Evolutionary conservation across 2,113 vertebrate species (phyloP).

Genomic region (Euleptes europaea): DNA sequence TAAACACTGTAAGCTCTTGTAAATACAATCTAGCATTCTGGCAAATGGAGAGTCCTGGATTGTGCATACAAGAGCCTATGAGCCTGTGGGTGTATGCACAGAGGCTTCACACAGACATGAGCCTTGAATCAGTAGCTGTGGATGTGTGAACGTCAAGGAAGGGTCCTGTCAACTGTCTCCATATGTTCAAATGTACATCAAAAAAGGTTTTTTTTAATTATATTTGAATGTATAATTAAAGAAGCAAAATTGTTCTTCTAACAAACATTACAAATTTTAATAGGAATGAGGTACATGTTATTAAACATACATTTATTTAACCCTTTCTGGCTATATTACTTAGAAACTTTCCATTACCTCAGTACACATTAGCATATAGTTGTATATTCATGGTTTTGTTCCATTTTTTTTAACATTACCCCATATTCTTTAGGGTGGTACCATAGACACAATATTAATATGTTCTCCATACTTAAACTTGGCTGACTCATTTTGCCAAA

Average conservation of each 20-base stretch:
- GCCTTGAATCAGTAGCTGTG: too few species aligned
- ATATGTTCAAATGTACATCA: neutral
- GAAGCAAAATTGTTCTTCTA: neutral
- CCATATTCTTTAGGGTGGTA: neutral
- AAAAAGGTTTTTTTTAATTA: neutral
- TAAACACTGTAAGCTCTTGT: too few species aligned
- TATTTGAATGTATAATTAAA: neutral
- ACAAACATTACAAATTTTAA: neutral
- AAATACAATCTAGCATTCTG: too few species aligned
- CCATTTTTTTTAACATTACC: neutral
- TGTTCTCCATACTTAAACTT: neutral
- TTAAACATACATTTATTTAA: neutral
- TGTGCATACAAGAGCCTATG: too few species aligned
- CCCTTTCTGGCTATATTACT: too few species aligned
- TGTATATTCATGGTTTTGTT: neutral
- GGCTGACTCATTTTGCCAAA: neutral
- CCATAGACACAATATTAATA: neutral
- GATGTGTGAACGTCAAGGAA: too few species aligned
- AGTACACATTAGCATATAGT: neutral
- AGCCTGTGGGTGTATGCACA: too few species aligned
- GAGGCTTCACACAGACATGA: too few species aligned
- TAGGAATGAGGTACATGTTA: neutral
- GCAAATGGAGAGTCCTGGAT: too few species aligned
- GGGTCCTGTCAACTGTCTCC: too few species aligned
- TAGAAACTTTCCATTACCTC: neutral